phyloP scores from a whole-genome alignment of 2,888 invertebrate genomes.

The Tipula confusa region DNA sequence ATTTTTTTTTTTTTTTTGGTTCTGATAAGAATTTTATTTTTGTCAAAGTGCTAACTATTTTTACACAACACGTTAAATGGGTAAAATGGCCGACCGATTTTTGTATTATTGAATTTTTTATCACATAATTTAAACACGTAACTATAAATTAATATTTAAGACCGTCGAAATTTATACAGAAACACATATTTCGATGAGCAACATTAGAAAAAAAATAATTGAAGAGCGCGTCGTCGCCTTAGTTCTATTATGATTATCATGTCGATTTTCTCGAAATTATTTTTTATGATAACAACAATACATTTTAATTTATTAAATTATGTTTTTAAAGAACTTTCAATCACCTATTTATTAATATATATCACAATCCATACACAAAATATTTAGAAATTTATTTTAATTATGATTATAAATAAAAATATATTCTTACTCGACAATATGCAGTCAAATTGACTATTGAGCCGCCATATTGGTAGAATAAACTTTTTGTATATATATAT shows the following conservation, averaged over 20 bases:
- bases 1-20: too few species aligned
- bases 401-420: not conserved
- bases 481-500: conserved; percentile 32
- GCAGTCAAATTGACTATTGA: conserved; percentile 3
- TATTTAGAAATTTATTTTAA: not conserved
- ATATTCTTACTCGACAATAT: not conserved
- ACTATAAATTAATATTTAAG: not conserved
- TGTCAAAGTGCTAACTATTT: not conserved
- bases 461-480: conserved; percentile 30
- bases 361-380: not conserved
- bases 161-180: not conserved
- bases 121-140: not conserved
- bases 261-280: not conserved
- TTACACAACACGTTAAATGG: not conserved
- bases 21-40: conserved; percentile 25
- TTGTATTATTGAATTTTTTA: not conserved
- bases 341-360: not conserved
- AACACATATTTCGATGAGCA: not conserved
- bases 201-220: not conserved
- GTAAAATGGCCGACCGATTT: not conserved
- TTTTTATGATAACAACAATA: not conserved
- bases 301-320: not conserved
- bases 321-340: not conserved
- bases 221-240: not conserved
- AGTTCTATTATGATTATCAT: not conserved